Evolutionary conservation across 1,140 invertebrate genomes (phyloP).

Genomic region (Drosophila virilis): DNA sequence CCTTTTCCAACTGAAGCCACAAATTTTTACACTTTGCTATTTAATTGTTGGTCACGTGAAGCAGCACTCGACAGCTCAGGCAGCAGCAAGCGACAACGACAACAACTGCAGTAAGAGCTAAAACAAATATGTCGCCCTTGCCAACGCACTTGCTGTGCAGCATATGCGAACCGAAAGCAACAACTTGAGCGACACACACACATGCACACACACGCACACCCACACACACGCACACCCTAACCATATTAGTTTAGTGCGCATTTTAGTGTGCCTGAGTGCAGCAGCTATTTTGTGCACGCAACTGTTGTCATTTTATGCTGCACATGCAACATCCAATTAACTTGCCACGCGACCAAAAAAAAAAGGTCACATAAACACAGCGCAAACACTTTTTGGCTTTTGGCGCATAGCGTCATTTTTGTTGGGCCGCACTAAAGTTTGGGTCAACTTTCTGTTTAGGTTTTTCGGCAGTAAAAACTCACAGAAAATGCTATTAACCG

Average conservation of each 20-base stretch:
- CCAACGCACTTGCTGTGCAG: slow-evolving; percentile 9
- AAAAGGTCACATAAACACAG: background rate
- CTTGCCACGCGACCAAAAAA: background rate
- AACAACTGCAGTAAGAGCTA: slow-evolving; percentile 5
- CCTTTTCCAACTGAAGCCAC: slow-evolving; percentile 7
- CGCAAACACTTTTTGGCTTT: slow-evolving; percentile 22
- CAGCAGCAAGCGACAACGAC: background rate
- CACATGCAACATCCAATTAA: slow-evolving; percentile 20
- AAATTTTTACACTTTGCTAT: slow-evolving; percentile 19
- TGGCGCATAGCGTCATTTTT: slow-evolving; percentile 1
- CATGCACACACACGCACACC: background rate
- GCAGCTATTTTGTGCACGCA: slow-evolving; percentile 14
- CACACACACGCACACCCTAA: background rate
- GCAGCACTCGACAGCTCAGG: slow-evolving; percentile 11
- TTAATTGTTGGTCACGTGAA: slow-evolving; percentile 26
- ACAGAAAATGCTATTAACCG: slow-evolving; percentile 59
- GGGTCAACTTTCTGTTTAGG: slow-evolving; percentile 20
- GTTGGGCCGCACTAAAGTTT: slow-evolving; percentile 20
- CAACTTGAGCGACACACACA: background rate
- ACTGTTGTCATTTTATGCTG: slow-evolving; percentile 16
- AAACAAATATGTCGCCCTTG: slow-evolving; percentile 19
- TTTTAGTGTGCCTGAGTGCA: slow-evolving; percentile 12
- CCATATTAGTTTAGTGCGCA: slow-evolving; percentile 19
- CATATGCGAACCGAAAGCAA: slow-evolving; percentile 11
- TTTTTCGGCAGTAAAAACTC: slow-evolving; percentile 22